Evolutionary conservation across 2,888 invertebrate species (phyloP).

Genomic region (Coleophora deauratella): DNA sequence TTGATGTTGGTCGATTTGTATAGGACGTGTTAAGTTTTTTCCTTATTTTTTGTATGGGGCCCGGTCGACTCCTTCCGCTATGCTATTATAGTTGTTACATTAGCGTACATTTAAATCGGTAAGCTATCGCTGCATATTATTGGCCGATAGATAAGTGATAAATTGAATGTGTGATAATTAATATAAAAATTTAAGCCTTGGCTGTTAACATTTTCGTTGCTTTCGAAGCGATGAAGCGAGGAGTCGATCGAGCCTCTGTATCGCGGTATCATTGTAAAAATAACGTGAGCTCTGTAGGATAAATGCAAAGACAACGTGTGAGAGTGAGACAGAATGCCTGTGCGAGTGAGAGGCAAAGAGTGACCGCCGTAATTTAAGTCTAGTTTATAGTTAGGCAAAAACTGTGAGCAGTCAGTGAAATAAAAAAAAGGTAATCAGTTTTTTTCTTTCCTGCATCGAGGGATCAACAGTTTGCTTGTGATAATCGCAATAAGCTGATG

Average conservation of each 20-base stretch:
- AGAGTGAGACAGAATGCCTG: constrained; percentile 34
- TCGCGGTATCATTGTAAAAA: constrained; percentile 57
- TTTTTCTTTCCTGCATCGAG: constrained; percentile 60
- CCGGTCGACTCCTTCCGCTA: constrained; percentile 55
- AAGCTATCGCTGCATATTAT: constrained; percentile 29
- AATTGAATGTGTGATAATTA: constrained; percentile 51
- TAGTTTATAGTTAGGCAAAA: constrained; percentile 71
- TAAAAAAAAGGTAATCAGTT: constrained; percentile 31
- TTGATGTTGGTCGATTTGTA: constrained; percentile 54
- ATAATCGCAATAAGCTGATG: constrained; percentile 55
- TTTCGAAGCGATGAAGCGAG: constrained; percentile 32
- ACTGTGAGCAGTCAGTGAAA: constrained; percentile 49
- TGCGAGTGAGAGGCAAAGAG: constrained; percentile 33
- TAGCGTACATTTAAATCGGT: constrained; percentile 17
- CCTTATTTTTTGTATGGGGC: constrained; percentile 51
- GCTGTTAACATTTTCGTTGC: constrained; percentile 42
- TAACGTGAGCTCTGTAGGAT: constrained; percentile 52
- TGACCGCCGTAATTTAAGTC: constrained; percentile 52
- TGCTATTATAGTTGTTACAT: constrained; percentile 11
- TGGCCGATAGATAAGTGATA: constrained; percentile 25
- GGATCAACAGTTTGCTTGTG: constrained; percentile 62
- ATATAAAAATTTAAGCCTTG: constrained; percentile 43
- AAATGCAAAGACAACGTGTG: constrained; percentile 46
- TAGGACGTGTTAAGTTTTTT: constrained; percentile 59
- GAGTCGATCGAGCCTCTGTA: constrained; percentile 57